Evolutionary conservation across 2,888 invertebrate genomes (phyloP), one percentile per base, ranked within the genome.

Genomic region (Mechanitis mazaeus): DNA sequence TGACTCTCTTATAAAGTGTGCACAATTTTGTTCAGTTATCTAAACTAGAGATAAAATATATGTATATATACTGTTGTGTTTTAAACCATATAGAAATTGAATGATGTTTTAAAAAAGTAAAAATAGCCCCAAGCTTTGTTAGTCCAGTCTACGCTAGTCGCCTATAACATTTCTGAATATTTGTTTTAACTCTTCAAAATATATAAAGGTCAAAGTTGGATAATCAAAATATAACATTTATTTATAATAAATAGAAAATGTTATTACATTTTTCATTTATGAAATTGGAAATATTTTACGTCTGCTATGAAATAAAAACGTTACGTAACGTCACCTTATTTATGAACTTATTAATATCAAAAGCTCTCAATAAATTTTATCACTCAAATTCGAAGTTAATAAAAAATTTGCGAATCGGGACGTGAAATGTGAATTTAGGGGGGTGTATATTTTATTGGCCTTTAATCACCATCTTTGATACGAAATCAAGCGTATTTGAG

Each of bases 301-400:
- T 31, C 31, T 50, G 11, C 7, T 31, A 50, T 50, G 9, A 50
- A 50, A 50, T 31, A 50, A 50, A 50, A n/a, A 47, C 31, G 7
- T 50, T 6, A 45, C 42, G 45, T 20, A 55, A 55, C 38, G 20
- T 55, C 42, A 45, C 20, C 31, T n/a, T 42, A 46, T 45, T 46
- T 56, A 47, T 54, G 28, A 6, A 33, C 6, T 58, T 50, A 35
- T 55, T 56, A 33, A 35, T 31, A 38, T 50, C 50, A 5, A 56
- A 59, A 20, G n/a, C 54, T 54, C 35, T 54, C 45, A 59, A 45
- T 54, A 35, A 53, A 60, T 54, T 53, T n/a, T 38, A 31, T 28
- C 50, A 50, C 31, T 50, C 50, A 50, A 50, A 9, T 50, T 31
- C 28, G n/a, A 20, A 50, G 9, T 50, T 31, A 50, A 50, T 50